phyloP scores from a whole-genome alignment of 2,888 invertebrate genomes.

The Tromatobia lineatoria region DNA sequence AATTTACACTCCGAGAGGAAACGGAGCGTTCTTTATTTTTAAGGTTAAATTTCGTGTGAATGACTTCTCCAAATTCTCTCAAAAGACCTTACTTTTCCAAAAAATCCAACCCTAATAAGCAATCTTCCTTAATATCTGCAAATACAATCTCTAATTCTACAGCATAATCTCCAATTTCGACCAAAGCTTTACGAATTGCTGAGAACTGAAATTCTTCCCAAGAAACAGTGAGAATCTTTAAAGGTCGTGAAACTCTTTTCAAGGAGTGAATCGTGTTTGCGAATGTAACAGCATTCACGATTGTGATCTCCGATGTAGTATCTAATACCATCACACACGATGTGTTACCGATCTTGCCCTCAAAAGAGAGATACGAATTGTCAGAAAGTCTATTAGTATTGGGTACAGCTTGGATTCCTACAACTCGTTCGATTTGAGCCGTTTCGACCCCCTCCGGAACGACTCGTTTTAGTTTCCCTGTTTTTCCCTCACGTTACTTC shows the following conservation, averaged over 20 bases:
- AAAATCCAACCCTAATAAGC: not conserved
- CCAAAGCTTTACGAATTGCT: conserved; percentile 16
- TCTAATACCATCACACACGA: too few relatives aligned
- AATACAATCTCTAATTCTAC: conserved; percentile 40
- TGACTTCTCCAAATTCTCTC: too few relatives aligned
- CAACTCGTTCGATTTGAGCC: conserved; percentile 3
- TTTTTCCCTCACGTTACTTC: not conserved
- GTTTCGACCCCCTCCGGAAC: conserved; percentile 23
- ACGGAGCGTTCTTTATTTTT: not conserved
- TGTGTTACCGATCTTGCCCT: conserved; percentile 13
- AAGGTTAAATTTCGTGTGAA: too few relatives aligned
- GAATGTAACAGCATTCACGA: conserved; percentile 9
- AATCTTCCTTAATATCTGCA: conserved; percentile 17
- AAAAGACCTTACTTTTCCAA: too few relatives aligned
- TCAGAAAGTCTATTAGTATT: not conserved
- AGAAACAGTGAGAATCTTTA: conserved; percentile 34
- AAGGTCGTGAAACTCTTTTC: conserved; percentile 19
- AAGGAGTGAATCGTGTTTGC: conserved; percentile 16
- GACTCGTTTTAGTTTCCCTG: not conserved
- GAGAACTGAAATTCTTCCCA: conserved; percentile 18
- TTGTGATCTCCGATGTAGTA: too few relatives aligned
- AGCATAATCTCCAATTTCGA: conserved; percentile 11
- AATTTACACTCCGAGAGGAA: too few relatives aligned
- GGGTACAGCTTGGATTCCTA: not conserved
- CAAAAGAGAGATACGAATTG: conserved; percentile 5